Percentiles rank a stretch among this genome's conserved stretches.
Conservation (phyloP, 2,888 invertebrate genomes). For the Cynaeus angustus region DNA sequence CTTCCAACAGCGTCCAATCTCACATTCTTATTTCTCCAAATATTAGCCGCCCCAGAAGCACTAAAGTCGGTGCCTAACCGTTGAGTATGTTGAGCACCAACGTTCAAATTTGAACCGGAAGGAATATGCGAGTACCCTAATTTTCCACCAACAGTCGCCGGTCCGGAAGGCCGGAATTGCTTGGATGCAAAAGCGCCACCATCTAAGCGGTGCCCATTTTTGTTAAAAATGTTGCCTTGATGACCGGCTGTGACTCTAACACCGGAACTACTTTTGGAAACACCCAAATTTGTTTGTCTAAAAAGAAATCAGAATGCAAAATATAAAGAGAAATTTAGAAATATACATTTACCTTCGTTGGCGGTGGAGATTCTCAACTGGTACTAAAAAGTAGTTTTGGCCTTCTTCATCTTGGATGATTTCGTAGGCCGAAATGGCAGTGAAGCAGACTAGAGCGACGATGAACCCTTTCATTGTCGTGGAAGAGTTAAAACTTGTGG, state of each 20-base stretch:
- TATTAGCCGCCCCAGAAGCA: slow-evolving; percentile 57
- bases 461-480: slow-evolving; percentile 24
- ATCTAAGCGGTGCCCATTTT: slow-evolving; percentile 55
- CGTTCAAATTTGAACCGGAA: slow-evolving; percentile 56
- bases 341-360: slow-evolving; percentile 50
- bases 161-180: slow-evolving; percentile 57
- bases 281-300: slow-evolving; percentile 23
- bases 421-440: slow-evolving; percentile 39
- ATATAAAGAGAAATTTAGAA: not conserved
- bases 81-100: slow-evolving; percentile 56
- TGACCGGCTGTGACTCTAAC: slow-evolving; percentile 52
- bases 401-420: slow-evolving; percentile 49
- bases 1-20: slow-evolving; percentile 58
- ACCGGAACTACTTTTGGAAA: slow-evolving; percentile 14
- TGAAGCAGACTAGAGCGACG: slow-evolving; percentile 18
- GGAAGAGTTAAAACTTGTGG: not conserved
- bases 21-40: slow-evolving; percentile 57
- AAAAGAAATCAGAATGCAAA: not conserved
- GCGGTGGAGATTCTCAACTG: slow-evolving; percentile 40
- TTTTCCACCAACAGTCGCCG: slow-evolving; percentile 57
- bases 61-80: slow-evolving; percentile 58
- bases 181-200: slow-evolving; percentile 59
- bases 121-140: slow-evolving; percentile 59
- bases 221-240: slow-evolving; percentile 57
- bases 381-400: slow-evolving; percentile 51